Evolutionary conservation across 2,888 invertebrate genomes (phyloP).

Genomic region (Steinernema scapterisci): DNA sequence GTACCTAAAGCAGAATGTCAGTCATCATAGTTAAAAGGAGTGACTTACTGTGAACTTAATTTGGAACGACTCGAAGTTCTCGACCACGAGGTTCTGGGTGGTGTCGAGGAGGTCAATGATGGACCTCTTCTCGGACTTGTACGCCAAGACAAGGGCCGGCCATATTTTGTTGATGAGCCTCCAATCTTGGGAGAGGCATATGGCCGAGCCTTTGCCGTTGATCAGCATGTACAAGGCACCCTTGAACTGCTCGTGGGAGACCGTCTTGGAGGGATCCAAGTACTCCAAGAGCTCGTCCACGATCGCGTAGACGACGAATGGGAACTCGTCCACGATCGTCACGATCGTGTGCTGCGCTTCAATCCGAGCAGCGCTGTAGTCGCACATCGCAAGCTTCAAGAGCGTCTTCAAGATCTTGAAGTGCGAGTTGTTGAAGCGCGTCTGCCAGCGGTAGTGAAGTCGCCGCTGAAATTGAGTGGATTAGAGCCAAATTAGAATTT

Average conservation of each 20-base stretch:
- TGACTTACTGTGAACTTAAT: constrained; percentile 52
- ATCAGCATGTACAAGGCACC: constrained; percentile 80
- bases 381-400: constrained; percentile 74
- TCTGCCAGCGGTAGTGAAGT: constrained; percentile 66
- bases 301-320: constrained; percentile 66
- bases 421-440: constrained; percentile 74
- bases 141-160: constrained; percentile 78
- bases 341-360: constrained; percentile 38
- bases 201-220: constrained; percentile 75
- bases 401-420: constrained; percentile 74
- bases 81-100: constrained; percentile 68
- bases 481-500: background rate
- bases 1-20: constrained; percentile 26
- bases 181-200: constrained; percentile 81
- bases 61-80: constrained; percentile 63
- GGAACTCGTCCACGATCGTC: constrained; percentile 5
- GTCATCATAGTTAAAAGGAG: background rate
- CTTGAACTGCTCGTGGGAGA: constrained; percentile 78
- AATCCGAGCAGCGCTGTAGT: constrained; percentile 73
- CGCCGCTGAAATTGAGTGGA: constrained; percentile 66
- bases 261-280: constrained; percentile 72
- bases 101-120: constrained; percentile 69
- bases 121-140: constrained; percentile 81
- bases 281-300: constrained; percentile 75
- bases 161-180: constrained; percentile 76